A percentile compares a stretch with the other conserved stretches of the same genome.
phyloP scores from a whole-genome alignment of 2,888 invertebrate genomes.

The Pterobdella sp. region DNA sequence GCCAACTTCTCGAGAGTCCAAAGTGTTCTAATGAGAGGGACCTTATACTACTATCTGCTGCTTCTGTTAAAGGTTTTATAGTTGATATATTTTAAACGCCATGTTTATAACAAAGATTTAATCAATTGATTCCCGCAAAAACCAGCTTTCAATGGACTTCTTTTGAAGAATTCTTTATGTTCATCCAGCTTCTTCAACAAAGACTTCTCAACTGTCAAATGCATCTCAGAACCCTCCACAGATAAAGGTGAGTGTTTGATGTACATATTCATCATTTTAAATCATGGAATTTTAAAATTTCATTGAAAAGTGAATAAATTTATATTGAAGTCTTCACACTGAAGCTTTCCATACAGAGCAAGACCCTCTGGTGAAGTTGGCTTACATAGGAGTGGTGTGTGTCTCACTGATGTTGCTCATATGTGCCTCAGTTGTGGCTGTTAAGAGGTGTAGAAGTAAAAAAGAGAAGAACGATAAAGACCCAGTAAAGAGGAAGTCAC shows the following conservation, averaged over 20 bases:
- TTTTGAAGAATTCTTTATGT: slow-evolving; percentile 4
- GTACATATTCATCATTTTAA: no score
- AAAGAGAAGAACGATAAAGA: background rate
- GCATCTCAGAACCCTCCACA: background rate
- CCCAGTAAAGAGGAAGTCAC: background rate
- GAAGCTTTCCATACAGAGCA: no score
- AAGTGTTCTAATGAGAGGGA: slow-evolving; percentile 19
- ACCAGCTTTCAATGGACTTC: slow-evolving; percentile 10
- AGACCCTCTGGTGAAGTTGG: background rate
- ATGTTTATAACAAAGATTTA: background rate
- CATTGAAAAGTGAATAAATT: no score
- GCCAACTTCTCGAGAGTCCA: slow-evolving; percentile 17
- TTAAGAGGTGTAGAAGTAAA: background rate
- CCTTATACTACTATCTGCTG: slow-evolving; percentile 11
- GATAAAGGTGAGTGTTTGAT: background rate
- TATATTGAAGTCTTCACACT: no score
- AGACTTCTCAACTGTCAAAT: background rate
- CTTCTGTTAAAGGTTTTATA: background rate
- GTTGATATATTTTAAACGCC: background rate
- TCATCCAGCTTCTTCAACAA: background rate
- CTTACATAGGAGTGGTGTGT: background rate
- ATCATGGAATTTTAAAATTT: no score
- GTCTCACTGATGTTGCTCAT: background rate
- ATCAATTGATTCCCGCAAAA: background rate
- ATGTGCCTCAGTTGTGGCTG: background rate